A percentile compares a stretch with the other conserved stretches of the same genome.
These are phyloP conservation scores for Epistrophella euchroma DNA, from an alignment of 2,888 invertebrate genomes.

Conservation along the genomic window DNA sequence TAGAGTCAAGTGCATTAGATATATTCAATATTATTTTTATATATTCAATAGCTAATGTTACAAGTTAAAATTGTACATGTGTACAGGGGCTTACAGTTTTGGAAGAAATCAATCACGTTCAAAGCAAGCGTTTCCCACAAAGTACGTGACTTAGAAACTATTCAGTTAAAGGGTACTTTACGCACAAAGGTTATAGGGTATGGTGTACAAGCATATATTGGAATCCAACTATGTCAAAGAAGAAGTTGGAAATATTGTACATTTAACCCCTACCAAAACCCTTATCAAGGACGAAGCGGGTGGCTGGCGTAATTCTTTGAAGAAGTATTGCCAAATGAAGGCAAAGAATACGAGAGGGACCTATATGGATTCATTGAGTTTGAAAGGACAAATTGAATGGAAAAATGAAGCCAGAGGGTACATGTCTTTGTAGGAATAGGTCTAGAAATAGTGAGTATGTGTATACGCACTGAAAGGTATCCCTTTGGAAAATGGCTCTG, in stretches of 20 bases:
- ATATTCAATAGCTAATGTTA: background rate
- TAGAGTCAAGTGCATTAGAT: background rate
- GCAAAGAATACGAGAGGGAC: slow-evolving; percentile 9
- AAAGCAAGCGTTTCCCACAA: slow-evolving; percentile 53
- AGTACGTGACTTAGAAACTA: slow-evolving; percentile 64
- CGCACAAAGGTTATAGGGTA: slow-evolving; percentile 41
- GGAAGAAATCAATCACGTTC: slow-evolving; percentile 73
- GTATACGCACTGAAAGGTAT: slow-evolving; percentile 32
- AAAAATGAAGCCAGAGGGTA: slow-evolving; percentile 54
- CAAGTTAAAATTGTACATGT: background rate
- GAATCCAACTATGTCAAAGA: slow-evolving; percentile 47
- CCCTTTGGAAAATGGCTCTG: slow-evolving; percentile 20
- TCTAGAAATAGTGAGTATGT: background rate
- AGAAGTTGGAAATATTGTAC: slow-evolving; percentile 51
- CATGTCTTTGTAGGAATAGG: background rate
- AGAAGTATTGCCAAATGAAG: slow-evolving; percentile 61
- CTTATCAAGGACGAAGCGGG: background rate
- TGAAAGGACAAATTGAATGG: slow-evolving; percentile 72
- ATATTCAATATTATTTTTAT: background rate
- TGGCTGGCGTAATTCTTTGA: slow-evolving; percentile 45
- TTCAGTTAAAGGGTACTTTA: slow-evolving; percentile 40
- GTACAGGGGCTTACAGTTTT: slow-evolving; percentile 29
- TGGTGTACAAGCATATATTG: slow-evolving; percentile 38
- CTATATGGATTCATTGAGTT: slow-evolving; percentile 67
- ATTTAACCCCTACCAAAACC: background rate